Base-by-base conservation (phyloP, 2,797 vertebrate species). In the Eremophila alpestris region DNA sequence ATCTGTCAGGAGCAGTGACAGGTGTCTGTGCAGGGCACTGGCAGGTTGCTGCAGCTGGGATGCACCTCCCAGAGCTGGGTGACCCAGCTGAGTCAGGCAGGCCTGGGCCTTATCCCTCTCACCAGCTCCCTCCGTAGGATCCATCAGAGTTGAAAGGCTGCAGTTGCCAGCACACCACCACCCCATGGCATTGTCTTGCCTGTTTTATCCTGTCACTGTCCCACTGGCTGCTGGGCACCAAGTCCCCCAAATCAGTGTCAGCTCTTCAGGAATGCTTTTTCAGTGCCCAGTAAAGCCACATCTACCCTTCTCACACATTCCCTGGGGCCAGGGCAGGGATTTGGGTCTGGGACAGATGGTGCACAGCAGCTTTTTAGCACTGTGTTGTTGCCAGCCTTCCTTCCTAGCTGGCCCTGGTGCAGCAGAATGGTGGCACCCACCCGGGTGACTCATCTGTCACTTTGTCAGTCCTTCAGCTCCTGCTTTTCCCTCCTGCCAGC, bases 151-250 rank as follows among this genome's bases (percentile, higher is more conserved):
- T 16, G 41, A 26, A 24, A 36, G 34, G 63, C 78, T 70, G 54
- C 32, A 29, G 79, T 3, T 34, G 6, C 8, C 85, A 23, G 30
- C 41, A 49, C 22, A 29, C 1, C 41, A 15, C 10, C 40, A 3
- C 22, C 34, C 43, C 9, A 0, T 7, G 3, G 32, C 15, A 0
- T 13, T 55, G 36, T 11, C 34, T n/a, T 21, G 15, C 26, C 78
- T 41, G 21, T 24, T 60, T 0, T 5, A 2, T 20, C 14, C 49
- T 58, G 45, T 18, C 32, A 1, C 52, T 60, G 19, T 64, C 16
- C 54, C 11, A 2, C 36, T 52, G 54, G 9, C 76, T 81, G 27
- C 38, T 51, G 60, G 23, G 21, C 30, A 60, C 24, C 5, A 4
- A 36, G 68, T 40, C 38, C 32, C 71, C 67, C 11, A 51, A 5